These are phyloP conservation scores for Anthopleura sola DNA, from an alignment of 64 coral and sea anemone genomes.

Conservation along the genomic window DNA sequence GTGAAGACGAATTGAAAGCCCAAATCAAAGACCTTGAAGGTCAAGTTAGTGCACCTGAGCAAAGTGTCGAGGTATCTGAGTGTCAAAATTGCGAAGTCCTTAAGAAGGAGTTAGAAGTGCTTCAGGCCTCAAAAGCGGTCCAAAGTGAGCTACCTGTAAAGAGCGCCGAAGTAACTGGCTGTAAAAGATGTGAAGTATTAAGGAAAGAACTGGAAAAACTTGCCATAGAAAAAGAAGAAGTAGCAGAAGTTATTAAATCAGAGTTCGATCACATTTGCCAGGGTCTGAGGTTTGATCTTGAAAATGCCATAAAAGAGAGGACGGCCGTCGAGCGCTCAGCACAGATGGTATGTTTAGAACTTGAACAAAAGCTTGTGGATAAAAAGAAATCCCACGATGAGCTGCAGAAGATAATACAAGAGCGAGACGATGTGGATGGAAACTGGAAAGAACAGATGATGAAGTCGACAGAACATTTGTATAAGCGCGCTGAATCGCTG, in stretches of 20 bases:
- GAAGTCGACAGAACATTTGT: constrained; percentile 16
- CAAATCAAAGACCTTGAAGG: neutral
- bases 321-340: constrained; percentile 30
- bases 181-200: neutral
- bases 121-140: neutral
- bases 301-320: constrained; percentile 38
- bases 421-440: constrained; percentile 23
- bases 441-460: constrained; percentile 24
- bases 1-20: constrained; percentile 18
- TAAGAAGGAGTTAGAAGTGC: neutral
- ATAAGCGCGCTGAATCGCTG: neutral
- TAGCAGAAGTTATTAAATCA: constrained; percentile 32
- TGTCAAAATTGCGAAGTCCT: neutral
- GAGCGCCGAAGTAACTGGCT: neutral
- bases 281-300: constrained; percentile 44
- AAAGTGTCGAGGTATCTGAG: neutral
- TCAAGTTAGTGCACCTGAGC: neutral
- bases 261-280: constrained; percentile 68
- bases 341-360: constrained; percentile 31
- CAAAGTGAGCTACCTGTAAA: neutral
- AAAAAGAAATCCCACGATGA: constrained; percentile 48
- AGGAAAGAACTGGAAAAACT: constrained; percentile 4
- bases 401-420: constrained; percentile 5
- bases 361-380: constrained; percentile 46
- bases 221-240: constrained; percentile 38